Evolutionary conservation across 2,888 invertebrate genomes (phyloP), one percentile per base, ranked within the genome.

Genomic region (Drosophila dives): DNA sequence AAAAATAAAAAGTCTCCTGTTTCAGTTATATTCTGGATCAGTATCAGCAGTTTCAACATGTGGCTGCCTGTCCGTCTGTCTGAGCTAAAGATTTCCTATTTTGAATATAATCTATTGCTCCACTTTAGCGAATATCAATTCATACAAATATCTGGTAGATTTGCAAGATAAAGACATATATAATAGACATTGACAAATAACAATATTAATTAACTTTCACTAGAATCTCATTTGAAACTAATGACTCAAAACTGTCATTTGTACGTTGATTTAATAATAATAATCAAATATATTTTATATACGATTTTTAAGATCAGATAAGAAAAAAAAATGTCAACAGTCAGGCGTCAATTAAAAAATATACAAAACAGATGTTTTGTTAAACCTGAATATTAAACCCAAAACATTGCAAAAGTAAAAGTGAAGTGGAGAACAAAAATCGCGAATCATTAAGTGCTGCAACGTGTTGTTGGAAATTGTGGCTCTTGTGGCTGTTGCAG

Each of bases 381-480:
- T 11, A n/a, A 53, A 53, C 15, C 12, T 38, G 17, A 40, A 23
- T 17, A 40, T 17, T 36, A 36, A 36, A 2, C 10, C 17, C 29
- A 29, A 50, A 29, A 36, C 50, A 23, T 38, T 15, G 40, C 53
- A 70, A 49, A 15, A 29, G 34, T 62, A 60, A 68, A 67, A 63
- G 40, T 33, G 48, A 64, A 48, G 40, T 32, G 15, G 26, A 50
- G 26, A 56, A 38, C 76, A 75, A 64, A 68, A 75, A 79, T 75
- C 76, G 53, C 58, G 64, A 64, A 60, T 68, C 68, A 69, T 75
- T 78, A 78, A 63, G 71, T 38, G 66, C 38, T 40, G 64, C 40
- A 61, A 58, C 33, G 56, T 49, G 51, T 60, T 69, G 42, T 42
- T 61, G 33, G 40, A 26, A 38, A 38, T 32, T 42, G 42, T 32